Base-by-base conservation (phyloP, 2,113 vertebrate genomes). In the Calonectris borealis region DNA sequence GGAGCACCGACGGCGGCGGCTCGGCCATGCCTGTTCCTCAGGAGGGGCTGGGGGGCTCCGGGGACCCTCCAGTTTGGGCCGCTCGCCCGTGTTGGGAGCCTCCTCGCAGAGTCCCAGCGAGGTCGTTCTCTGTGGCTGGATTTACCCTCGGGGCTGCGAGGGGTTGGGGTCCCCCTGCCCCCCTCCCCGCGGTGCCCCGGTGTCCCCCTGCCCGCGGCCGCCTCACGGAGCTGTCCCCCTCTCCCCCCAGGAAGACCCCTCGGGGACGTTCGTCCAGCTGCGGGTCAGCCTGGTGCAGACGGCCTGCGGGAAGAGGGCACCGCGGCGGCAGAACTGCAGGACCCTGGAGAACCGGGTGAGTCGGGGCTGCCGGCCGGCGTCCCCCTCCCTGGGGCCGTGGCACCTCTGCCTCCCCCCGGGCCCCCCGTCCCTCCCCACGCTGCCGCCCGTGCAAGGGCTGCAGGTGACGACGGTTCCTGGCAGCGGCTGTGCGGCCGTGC, bases 11-110 rank as follows among this genome's bases (percentile, higher is more conserved):
- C 17, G 15, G 75, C 8, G 3, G 38, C 9, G 1, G 31, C 54
- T 57, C 6, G 10, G 40, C 11, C 0, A 13, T 2, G 34, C 16
- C 40, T 1, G 4, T 22, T 20, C 21, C 18, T 40, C 2, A 1
- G 61, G 31, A n/a, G 36, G 24, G 11, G 7, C 38, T 34, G 40
- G 46, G 16, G 61, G 40, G 11, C 48, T 31, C 11, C 2, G 4
- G 80, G 71, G 26, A 6, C 16, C 25, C 36, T 12, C 62, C 4
- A 1, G 3, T n/a, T 8, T 9, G 62, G n/a, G 62, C 52, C 19
- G 7, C 40, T 26, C 2, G 1, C 82, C 38, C 7, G 3, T 14
- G 15, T 4, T 11, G 40, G 70, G 42, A 34, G 10, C 61, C 71
- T 6, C 29, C 11, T 13, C 4, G 46, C 5, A 13, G n/a, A 29